Evolutionary conservation across 2,797 vertebrate species (phyloP).

Genomic region (Rhinatrema bivittatum): DNA sequence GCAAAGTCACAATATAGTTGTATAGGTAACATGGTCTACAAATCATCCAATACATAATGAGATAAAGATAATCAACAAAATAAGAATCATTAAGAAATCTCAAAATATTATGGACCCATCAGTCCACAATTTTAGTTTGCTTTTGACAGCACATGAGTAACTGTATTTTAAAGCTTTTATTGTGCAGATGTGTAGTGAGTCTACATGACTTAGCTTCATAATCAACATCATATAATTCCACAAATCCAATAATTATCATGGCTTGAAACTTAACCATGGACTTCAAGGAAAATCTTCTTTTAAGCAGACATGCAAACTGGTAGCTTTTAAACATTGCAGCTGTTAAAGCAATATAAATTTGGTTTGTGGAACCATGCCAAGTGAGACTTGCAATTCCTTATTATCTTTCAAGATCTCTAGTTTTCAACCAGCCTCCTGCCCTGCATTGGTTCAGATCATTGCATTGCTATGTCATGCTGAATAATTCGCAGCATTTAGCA

Average conservation of each 20-base stretch:
- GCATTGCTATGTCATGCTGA: slow-evolving; percentile 77
- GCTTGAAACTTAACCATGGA: slow-evolving; percentile 1
- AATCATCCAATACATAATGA: too few species aligned
- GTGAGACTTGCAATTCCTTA: slow-evolving; percentile 35
- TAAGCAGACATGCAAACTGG: slow-evolving; percentile 33
- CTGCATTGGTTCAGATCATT: slow-evolving; percentile 72
- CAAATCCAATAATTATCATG: slow-evolving; percentile 13
- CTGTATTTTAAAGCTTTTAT: too few species aligned
- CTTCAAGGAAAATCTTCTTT: slow-evolving; percentile 28
- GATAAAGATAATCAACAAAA: too few species aligned
- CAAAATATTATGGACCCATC: too few species aligned
- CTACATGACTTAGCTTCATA: too few species aligned
- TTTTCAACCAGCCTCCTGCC: slow-evolving; percentile 51
- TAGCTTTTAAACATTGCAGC: slow-evolving; percentile 39
- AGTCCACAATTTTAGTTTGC: too few species aligned
- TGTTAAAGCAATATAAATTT: slow-evolving; percentile 43
- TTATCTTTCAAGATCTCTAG: slow-evolving; percentile 42
- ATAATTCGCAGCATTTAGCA: slow-evolving; percentile 85
- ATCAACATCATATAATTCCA: too few species aligned
- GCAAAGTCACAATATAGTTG: too few species aligned
- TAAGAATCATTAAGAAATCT: too few species aligned
- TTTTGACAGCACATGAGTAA: too few species aligned
- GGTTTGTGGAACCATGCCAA: slow-evolving; percentile 51
- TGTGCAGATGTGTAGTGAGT: too few species aligned
- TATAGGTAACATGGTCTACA: too few species aligned